Evolutionary conservation across 1,140 invertebrate genomes (phyloP).

Genomic region (Akabosia matsudoensis): DNA sequence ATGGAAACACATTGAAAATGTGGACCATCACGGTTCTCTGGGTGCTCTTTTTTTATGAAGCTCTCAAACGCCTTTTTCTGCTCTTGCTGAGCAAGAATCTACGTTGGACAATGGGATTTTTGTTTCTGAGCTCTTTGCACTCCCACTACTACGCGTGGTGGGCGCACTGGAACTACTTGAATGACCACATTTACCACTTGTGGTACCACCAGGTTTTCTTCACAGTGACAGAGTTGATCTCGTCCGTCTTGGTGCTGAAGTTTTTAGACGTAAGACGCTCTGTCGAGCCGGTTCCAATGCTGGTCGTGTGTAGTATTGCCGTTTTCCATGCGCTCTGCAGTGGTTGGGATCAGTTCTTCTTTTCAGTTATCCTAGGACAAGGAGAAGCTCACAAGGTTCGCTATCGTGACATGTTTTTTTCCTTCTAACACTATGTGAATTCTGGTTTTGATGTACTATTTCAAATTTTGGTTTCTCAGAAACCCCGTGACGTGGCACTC

Average conservation of each 20-base stretch:
- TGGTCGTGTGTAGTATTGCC: slow-evolving; percentile 65
- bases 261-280: slow-evolving; percentile 56
- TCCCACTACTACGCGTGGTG: slow-evolving; percentile 83
- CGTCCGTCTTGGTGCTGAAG: slow-evolving; percentile 59
- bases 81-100: slow-evolving; percentile 59
- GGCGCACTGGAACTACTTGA: slow-evolving; percentile 78
- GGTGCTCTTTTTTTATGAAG: slow-evolving; percentile 68
- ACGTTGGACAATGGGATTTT: slow-evolving; percentile 65
- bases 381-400: slow-evolving; percentile 59
- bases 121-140: slow-evolving; percentile 67
- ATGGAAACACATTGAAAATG: slow-evolving; percentile 69
- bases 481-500: slow-evolving; percentile 33
- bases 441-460: background rate
- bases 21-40: slow-evolving; percentile 67
- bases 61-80: slow-evolving; percentile 61
- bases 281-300: slow-evolving; percentile 61
- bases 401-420: background rate
- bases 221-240: slow-evolving; percentile 67
- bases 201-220: slow-evolving; percentile 75
- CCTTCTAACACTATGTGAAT: background rate
- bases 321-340: slow-evolving; percentile 68
- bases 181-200: slow-evolving; percentile 71
- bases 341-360: slow-evolving; percentile 68
- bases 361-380: slow-evolving; percentile 66
- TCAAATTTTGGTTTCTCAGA: slow-evolving; percentile 24